Evolutionary conservation across 2,888 invertebrate species (phyloP), one percentile per base, ranked within the genome.

Genomic region (Drosophila percnosoma): DNA sequence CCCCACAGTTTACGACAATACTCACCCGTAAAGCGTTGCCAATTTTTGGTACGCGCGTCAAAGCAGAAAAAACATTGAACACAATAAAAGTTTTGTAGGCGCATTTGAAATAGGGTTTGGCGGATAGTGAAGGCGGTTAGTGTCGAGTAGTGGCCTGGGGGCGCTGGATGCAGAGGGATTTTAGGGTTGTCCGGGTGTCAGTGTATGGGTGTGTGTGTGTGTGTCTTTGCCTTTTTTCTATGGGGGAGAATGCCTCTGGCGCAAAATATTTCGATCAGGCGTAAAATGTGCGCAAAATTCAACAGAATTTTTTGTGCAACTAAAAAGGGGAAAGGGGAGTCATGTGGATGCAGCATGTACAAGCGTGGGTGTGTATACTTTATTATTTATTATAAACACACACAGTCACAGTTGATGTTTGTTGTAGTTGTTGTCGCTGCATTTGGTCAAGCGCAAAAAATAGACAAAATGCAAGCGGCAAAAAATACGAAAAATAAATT

Each of bases 271-370:
- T 87, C 91, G 91, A 91, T 91, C 91, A 90, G 90, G 91, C 91
- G 89, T 87, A 91, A 91, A 91, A 91, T 91, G 89, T 91, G 91
- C 91, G 89, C 91, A 87, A 90, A 91, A 91, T 90, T 91, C 91
- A 89, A 72, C 84, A 82, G 78, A 58, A 73, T 80, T 87, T 87
- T 82, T 75, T 76, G 55, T 72, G 52, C 69, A 69, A 68, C 65
- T 70, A 54, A 71, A 61, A 48, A 15, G 4, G n/a, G 18, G n/a
- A 5, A n/a, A 1, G 4, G 24, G 27, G 24, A 8, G 15, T 4
- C 5, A 24, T 45, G 24, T 45, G 60, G 51, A 52, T 64, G 57
- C 40, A 36, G 24, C 57, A 54, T 63, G 51, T 70, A 59, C 68
- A 66, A 71, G 73, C 58, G 75, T 75, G 73, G 55, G 69, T 74